These are phyloP conservation scores for Galerucella pusilla DNA, from an alignment of 2,888 invertebrate species.

Conservation along the genomic window DNA sequence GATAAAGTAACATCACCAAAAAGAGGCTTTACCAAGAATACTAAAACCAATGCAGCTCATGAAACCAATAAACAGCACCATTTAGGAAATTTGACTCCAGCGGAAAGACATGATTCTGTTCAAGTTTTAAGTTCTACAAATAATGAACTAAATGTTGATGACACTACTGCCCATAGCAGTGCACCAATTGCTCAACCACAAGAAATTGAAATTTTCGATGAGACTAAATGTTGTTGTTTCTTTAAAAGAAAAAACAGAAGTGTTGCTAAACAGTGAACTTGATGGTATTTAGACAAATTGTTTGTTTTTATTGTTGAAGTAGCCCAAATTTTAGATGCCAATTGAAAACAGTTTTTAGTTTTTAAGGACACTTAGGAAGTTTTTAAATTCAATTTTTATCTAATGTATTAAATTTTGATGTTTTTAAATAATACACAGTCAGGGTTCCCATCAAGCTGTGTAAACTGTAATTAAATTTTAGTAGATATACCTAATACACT, in stretches of 20 bases:
- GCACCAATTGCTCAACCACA: conserved; percentile 94
- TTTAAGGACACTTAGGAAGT: conserved; percentile 27
- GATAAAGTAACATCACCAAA: conserved; percentile 92
- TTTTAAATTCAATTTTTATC: conserved; percentile 30
- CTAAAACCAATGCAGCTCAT: conserved; percentile 84
- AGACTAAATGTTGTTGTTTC: conserved; percentile 98
- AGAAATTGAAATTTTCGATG: conserved; percentile 95
- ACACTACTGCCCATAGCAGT: conserved; percentile 96
- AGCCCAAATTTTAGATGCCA: conserved; percentile 35
- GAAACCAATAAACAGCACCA: conserved; percentile 86
- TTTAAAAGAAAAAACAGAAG: conserved; percentile 98
- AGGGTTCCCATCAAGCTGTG: conserved; percentile 42
- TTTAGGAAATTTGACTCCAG: conserved; percentile 89
- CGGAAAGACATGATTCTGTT: conserved; percentile 96
- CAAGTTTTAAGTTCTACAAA: conserved; percentile 99
- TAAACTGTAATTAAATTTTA: conserved; percentile 25
- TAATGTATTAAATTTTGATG: conserved; percentile 28
- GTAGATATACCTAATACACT: conserved; percentile 5
- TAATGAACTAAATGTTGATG: conserved; percentile 94
- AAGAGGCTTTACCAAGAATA: conserved; percentile 66
- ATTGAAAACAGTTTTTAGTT: conserved; percentile 19
- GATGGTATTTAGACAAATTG: conserved; percentile 27
- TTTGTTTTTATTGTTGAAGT: conserved; percentile 35
- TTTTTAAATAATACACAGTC: conserved; percentile 30
- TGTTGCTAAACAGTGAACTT: conserved; percentile 56